Evolutionary conservation across 2,113 vertebrate species (phyloP).

Genomic region (Montifringilla adamsi): DNA sequence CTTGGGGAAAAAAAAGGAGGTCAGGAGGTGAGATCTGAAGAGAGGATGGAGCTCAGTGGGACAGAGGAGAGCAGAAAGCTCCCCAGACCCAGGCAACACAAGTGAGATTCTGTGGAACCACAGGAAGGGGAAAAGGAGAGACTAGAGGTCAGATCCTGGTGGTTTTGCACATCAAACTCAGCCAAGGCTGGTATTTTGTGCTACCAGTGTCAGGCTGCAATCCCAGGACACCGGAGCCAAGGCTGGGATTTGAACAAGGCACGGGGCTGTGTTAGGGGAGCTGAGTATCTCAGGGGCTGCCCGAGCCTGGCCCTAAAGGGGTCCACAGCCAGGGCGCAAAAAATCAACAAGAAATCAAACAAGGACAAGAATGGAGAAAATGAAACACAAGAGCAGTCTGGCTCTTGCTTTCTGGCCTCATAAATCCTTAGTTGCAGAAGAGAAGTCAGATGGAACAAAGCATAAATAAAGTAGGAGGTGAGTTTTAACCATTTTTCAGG

Average conservation of each 20-base stretch:
- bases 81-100: neutral
- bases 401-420: neutral
- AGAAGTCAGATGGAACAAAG: slow-evolving; percentile 35
- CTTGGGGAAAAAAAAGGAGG: neutral
- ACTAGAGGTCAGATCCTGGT: slow-evolving; percentile 40
- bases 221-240: neutral
- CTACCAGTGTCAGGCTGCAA: neutral
- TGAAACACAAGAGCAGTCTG: neutral
- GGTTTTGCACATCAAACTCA: slow-evolving; percentile 30
- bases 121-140: slow-evolving; percentile 55
- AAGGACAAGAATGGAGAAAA: neutral
- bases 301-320: neutral
- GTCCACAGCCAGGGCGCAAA: accelerated
- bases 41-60: slow-evolving; percentile 64
- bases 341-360: neutral
- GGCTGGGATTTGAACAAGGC: neutral
- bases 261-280: neutral
- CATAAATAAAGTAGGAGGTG: slow-evolving; percentile 47
- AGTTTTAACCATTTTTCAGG: slow-evolving; percentile 46
- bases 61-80: slow-evolving; percentile 22
- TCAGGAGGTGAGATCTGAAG: slow-evolving; percentile 34
- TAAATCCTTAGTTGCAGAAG: neutral
- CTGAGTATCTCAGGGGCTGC: accelerated
- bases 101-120: slow-evolving; percentile 48
- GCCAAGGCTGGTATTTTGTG: neutral